Conservation (phyloP, 2,113 vertebrate genomes). For the Machaerirhynchus nigripectus region DNA sequence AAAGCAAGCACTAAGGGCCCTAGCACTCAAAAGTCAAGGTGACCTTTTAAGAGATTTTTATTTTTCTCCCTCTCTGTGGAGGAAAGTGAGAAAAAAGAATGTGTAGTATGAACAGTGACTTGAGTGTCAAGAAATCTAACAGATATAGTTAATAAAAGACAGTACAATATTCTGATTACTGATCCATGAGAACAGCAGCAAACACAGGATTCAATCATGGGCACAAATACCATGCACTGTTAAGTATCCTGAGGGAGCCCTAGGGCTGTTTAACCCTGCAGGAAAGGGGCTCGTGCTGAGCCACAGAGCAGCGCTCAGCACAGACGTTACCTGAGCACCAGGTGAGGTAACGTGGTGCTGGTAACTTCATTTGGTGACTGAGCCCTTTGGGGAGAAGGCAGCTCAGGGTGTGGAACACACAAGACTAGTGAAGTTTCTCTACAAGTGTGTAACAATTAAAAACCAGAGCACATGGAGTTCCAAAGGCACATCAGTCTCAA, state of each 20-base stretch:
- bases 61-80: not conserved
- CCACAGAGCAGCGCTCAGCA: not conserved
- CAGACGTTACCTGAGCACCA: not conserved
- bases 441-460: not conserved
- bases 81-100: not conserved
- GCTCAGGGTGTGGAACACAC: not conserved
- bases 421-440: not conserved
- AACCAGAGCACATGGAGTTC: not conserved
- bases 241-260: not conserved
- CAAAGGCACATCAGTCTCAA: not conserved
- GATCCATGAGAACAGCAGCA: not conserved
- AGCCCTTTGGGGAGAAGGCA: not conserved
- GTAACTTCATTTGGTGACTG: not conserved
- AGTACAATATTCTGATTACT: not conserved
- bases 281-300: not conserved
- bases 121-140: not conserved
- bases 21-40: not conserved
- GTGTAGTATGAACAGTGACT: not conserved
- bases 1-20: not conserved
- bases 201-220: not conserved
- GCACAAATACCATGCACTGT: not conserved
- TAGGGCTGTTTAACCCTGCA: fast-evolving
- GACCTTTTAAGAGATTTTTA: not conserved
- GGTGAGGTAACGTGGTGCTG: fast-evolving
- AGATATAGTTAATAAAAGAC: not conserved